A percentile compares a stretch with the other conserved stretches of the same genome.
Evolutionary conservation across 2,113 vertebrate species (phyloP).

Genomic region (Myotis brandtii): DNA sequence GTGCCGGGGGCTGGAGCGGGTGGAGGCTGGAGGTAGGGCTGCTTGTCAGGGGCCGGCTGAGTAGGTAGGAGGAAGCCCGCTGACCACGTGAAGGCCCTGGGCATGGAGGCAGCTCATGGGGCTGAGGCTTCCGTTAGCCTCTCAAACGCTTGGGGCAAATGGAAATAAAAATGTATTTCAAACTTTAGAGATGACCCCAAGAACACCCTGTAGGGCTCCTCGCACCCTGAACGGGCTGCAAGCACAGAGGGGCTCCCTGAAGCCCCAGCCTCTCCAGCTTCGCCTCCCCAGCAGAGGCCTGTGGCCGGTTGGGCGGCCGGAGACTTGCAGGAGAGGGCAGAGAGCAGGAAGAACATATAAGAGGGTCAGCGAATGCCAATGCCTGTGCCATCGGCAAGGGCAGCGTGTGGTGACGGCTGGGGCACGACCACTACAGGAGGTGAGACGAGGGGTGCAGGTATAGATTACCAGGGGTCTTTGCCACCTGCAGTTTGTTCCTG

Average conservation of each 20-base stretch:
- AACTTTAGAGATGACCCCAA: neutral
- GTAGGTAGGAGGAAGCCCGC: neutral
- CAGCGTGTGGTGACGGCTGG: neutral
- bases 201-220: neutral
- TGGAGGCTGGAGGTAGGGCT: neutral
- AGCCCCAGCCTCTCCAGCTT: neutral
- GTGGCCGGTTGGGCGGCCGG: neutral
- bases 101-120: neutral
- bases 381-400: too few relatives aligned
- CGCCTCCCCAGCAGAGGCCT: neutral
- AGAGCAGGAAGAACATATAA: neutral
- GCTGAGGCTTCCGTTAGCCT: neutral
- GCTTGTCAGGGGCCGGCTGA: fast-evolving
- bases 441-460: neutral
- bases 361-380: neutral
- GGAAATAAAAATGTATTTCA: neutral
- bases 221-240: fast-evolving
- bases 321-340: neutral
- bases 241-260: neutral
- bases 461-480: neutral
- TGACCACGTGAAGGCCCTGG: neutral
- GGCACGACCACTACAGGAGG: too few relatives aligned
- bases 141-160: fast-evolving
- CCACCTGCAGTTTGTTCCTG: neutral
- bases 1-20: too few relatives aligned